A percentile compares a stretch with the other conserved stretches of the same genome.
Evolutionary conservation across 2,797 vertebrate genomes (phyloP).

Genomic region (Xenopus petersii): DNA sequence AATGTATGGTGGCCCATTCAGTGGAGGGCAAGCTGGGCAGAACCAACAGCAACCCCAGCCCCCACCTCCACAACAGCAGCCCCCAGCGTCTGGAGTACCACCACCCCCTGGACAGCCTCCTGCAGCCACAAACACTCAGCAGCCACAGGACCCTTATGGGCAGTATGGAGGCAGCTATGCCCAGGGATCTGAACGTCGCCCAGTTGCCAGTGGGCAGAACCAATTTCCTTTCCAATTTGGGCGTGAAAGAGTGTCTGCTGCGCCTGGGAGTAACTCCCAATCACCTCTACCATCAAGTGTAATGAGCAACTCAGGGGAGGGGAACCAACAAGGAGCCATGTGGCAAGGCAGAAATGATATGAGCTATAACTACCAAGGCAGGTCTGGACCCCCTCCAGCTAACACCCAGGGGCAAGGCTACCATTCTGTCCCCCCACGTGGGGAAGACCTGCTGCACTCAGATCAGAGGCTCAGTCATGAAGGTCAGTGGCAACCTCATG

Average conservation of each 20-base stretch:
- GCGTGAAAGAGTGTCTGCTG: conserved; percentile 84
- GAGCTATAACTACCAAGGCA: conserved; percentile 84
- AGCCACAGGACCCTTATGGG: conserved; percentile 83
- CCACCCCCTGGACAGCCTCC: conserved; percentile 56
- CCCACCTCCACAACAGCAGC: conserved; percentile 78
- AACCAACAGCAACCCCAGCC: conserved; percentile 72
- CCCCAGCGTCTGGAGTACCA: conserved; percentile 68
- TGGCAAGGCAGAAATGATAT: conserved; percentile 94
- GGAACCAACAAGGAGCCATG: conserved; percentile 86
- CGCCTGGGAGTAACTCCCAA: conserved; percentile 79
- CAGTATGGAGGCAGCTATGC: conserved; percentile 85
- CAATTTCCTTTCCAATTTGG: conserved; percentile 95
- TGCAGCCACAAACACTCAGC: conserved; percentile 61
- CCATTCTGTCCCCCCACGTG: conserved; percentile 80
- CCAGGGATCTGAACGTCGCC: conserved; percentile 79
- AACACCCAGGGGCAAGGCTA: conserved; percentile 82
- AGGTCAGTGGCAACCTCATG: conserved; percentile 87
- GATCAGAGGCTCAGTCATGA: conserved; percentile 96
- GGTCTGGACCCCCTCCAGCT: conserved; percentile 78
- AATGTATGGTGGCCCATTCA: conserved; percentile 86
- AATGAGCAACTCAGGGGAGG: conserved; percentile 84
- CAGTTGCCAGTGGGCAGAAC: conserved; percentile 82
- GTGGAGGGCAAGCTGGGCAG: conserved; percentile 76
- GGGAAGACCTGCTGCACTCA: conserved; percentile 91
- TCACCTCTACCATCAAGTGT: conserved; percentile 83